phyloP scores from a whole-genome alignment of 2,797 vertebrate genomes.

The Xyrichtys novacula region DNA sequence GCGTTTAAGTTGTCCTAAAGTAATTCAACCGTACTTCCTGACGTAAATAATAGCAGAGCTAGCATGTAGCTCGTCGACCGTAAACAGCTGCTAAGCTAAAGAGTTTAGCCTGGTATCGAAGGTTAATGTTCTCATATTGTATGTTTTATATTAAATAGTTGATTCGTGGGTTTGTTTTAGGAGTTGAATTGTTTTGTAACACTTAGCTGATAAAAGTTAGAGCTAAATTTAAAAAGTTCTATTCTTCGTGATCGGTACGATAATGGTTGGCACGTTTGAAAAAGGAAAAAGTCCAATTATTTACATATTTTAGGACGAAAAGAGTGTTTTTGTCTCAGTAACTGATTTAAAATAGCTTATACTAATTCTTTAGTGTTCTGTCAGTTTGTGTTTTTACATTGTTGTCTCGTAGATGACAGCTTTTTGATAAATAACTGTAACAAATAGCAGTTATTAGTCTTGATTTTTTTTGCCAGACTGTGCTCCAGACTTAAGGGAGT shows the following conservation, averaged over 20 bases:
- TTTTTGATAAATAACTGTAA: background rate
- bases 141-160: too few species aligned
- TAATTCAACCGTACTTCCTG: background rate
- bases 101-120: slow-evolving; percentile 21
- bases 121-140: background rate
- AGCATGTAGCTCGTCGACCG: slow-evolving; percentile 29
- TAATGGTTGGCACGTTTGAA: background rate
- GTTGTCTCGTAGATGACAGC: too few species aligned
- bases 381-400: background rate
- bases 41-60: slow-evolving; percentile 40
- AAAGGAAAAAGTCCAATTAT: background rate
- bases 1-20: background rate
- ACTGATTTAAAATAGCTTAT: background rate
- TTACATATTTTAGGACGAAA: background rate
- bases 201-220: background rate
- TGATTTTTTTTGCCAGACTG: too few species aligned
- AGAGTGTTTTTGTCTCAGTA: background rate
- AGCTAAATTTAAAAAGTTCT: slow-evolving; percentile 8
- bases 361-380: background rate
- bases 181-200: too few species aligned
- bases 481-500: background rate
- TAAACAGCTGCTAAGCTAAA: slow-evolving; percentile 52
- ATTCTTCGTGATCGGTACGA: background rate
- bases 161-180: rapidly evolving
- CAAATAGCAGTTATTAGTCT: too few species aligned